Percentiles rank a stretch among this genome's conserved stretches.
Evolutionary conservation across 2,113 vertebrate species (phyloP).

Genomic region (Esox niger): DNA sequence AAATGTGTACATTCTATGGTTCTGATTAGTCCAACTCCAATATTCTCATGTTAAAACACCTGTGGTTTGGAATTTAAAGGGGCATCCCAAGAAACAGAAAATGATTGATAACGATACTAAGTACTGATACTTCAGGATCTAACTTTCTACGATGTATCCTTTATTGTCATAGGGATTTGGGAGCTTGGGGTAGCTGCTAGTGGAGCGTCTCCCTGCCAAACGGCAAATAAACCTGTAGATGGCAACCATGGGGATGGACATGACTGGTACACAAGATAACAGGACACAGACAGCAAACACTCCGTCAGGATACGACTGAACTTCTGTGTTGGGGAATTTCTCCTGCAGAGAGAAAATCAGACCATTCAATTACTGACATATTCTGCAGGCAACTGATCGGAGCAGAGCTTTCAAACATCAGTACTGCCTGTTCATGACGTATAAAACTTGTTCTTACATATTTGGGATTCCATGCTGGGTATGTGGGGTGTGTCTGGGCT

Average conservation of each 20-base stretch:
- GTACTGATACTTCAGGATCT: too few species aligned
- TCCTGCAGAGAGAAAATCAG: conserved; percentile 56
- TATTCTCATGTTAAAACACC: too few species aligned
- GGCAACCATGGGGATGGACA: conserved; percentile 72
- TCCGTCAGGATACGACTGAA: conserved; percentile 78
- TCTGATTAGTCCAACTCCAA: too few species aligned
- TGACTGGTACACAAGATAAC: conserved; percentile 65
- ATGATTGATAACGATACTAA: too few species aligned
- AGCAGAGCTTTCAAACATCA: too few species aligned
- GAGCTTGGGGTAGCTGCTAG: background rate
- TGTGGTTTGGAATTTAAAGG: too few species aligned
- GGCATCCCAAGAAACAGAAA: too few species aligned
- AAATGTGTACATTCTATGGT: too few species aligned
- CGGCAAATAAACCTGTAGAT: conserved; percentile 60
- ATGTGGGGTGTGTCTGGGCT: conserved; percentile 60
- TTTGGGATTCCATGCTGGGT: conserved; percentile 81
- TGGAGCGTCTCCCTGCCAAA: background rate
- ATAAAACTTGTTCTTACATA: conserved; percentile 72
- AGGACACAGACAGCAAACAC: conserved; percentile 73
- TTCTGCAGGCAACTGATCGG: too few species aligned
- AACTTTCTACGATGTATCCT: background rate
- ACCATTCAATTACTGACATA: background rate
- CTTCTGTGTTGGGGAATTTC: conserved; percentile 73
- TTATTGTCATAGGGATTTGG: background rate
- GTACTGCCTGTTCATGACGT: too few species aligned